Conservation (phyloP, 2,888 invertebrate species). For the Dynastes maya region DNA sequence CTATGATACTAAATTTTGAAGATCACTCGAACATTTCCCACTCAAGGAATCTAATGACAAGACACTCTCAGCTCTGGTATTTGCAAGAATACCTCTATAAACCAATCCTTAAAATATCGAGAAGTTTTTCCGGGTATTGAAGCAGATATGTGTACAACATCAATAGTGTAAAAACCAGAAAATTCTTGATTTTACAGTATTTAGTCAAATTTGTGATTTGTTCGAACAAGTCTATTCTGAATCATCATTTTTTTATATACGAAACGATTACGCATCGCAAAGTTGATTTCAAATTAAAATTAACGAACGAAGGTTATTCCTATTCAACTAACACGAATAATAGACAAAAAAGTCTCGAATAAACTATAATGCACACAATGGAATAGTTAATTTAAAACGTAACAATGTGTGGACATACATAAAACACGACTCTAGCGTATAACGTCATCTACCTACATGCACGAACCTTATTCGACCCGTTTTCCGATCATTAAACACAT, state of each 20-base stretch:
- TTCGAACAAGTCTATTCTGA: too few species aligned
- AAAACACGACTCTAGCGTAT: not conserved
- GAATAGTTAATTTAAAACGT: conserved; percentile 23
- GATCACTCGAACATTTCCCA: too few species aligned
- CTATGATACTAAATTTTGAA: too few species aligned
- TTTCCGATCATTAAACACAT: conserved; percentile 22
- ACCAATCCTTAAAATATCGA: too few species aligned
- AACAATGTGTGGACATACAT: conserved; percentile 10
- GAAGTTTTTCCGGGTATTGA: too few species aligned
- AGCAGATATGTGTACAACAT: too few species aligned
- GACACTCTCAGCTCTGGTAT: too few species aligned
- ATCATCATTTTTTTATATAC: not conserved
- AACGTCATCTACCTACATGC: not conserved
- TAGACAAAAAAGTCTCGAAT: not conserved
- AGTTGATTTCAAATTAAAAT: conserved; percentile 14
- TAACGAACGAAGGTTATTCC: not conserved
- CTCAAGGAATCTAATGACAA: too few species aligned
- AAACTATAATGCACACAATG: not conserved
- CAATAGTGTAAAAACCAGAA: too few species aligned
- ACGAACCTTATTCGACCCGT: conserved; percentile 12
- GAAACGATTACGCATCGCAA: not conserved
- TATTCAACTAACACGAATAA: not conserved
- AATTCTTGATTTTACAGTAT: too few species aligned
- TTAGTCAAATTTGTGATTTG: too few species aligned
- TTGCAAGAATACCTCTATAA: too few species aligned